phyloP scores from a whole-genome alignment of 92 coral and sea anemone species.

The Palythoa grandis region DNA sequence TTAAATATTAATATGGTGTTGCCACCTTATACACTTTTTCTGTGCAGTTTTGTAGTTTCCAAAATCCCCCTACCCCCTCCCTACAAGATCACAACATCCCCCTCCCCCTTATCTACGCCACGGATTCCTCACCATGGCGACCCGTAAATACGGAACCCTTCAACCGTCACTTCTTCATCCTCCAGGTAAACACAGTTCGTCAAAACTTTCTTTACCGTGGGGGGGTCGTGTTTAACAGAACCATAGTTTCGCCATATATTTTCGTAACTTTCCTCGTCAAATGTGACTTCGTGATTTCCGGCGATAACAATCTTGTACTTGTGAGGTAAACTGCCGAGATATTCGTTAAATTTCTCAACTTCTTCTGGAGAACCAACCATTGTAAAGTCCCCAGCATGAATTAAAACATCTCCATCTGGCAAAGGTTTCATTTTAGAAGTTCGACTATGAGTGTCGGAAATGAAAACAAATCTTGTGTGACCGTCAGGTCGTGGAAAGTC shows the following conservation, averaged over 20 bases:
- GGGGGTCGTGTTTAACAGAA: conserved; percentile 49
- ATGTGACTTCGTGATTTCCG: conserved; percentile 91
- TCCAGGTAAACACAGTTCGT: conserved; percentile 80
- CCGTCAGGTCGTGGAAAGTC: conserved; percentile 62
- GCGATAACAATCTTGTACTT: conserved; percentile 89
- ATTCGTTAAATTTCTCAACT: conserved; percentile 78
- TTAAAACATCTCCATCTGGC: conserved; percentile 90
- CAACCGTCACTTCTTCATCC: conserved; percentile 78
- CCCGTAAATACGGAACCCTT: conserved; percentile 89
- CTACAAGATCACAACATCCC: neutral
- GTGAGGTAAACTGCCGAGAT: conserved; percentile 70
- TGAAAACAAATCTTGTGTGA: conserved; percentile 92
- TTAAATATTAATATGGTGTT: too few species aligned
- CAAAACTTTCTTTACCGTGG: conserved; percentile 61
- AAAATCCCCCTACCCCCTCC: too few species aligned
- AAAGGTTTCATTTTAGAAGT: conserved; percentile 59
- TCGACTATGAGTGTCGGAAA: conserved; percentile 89
- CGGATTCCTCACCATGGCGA: conserved; percentile 83
- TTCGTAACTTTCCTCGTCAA: conserved; percentile 70
- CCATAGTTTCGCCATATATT: conserved; percentile 60
- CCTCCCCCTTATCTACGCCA: neutral
- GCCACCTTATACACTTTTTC: too few species aligned
- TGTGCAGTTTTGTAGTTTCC: too few species aligned
- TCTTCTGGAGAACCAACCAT: conserved; percentile 73
- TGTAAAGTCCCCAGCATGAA: conserved; percentile 97